Evolutionary conservation across 1,140 invertebrate genomes (phyloP), one percentile per base, ranked within the genome.

Genomic region (Laodelphax striatellus): DNA sequence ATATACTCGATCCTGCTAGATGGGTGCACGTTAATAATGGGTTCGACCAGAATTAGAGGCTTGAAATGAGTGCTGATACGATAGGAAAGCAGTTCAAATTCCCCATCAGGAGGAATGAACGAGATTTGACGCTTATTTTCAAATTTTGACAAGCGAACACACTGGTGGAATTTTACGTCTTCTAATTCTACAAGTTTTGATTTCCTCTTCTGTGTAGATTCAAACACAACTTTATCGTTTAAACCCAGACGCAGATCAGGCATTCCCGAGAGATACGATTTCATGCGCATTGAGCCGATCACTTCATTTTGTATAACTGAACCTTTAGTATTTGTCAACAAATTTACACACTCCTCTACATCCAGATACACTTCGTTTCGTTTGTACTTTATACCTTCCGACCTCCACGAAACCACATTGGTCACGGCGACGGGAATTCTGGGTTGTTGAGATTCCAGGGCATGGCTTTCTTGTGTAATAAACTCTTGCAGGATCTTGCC

Each of bases 291-390:
- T 22, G 92, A 90, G 50, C 97, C 97, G 21, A 98, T 94, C 65
- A 99, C 98, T 75, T 99, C 96, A 75, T 93, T 97, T 53, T 94
- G 82, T 16, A 99, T 72, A 5, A 99, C 94, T 77, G 96, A 97
- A 0, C 95, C 95, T 77, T 94, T 97, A 1, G 93, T 92, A 77
- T 75, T 72, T 69, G 83, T 82, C 70, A 99, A 72, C 55, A 99
- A 76, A 76, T 99, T 98, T 2, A 99, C 94, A 10, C 93, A 97
- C 73, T 99, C 97, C 66, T 99, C 98, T 2, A 99, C 97, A 80
- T 99, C 97, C 0, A 99, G 79, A 70, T 99, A 99, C 0, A 99
- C 96, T 81, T 99, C 97, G 76, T 99, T 99, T 74, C 98, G 99
- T 52, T 96, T 82, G 74, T 99, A 98, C 70, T 97, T 98, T 53